Percentiles rank a stretch among this genome's conserved stretches.
Conservation (phyloP, 2,113 vertebrate species). For the Microtus pennsylvanicus region DNA sequence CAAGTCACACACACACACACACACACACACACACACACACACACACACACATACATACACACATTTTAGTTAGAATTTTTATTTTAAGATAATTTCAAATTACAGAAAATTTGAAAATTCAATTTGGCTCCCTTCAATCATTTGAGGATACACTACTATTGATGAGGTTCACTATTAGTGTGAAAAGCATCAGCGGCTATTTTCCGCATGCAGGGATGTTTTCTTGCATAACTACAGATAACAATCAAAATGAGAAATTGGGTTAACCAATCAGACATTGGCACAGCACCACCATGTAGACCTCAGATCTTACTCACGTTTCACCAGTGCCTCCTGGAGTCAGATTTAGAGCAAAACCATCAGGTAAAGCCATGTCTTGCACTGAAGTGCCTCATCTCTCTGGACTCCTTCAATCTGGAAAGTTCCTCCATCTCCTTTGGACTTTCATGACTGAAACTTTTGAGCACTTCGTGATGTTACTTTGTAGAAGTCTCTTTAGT, state of each 20-base stretch:
- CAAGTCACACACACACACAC: not conserved
- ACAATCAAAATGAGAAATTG: not conserved
- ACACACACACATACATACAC: too few relatives aligned
- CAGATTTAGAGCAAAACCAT: not conserved
- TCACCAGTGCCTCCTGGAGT: not conserved
- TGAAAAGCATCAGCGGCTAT: not conserved
- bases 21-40: too few relatives aligned
- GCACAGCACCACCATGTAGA: not conserved
- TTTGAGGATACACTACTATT: not conserved
- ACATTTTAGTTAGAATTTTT: not conserved
- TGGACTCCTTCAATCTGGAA: not conserved
- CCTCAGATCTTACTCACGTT: not conserved
- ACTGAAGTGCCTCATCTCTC: not conserved
- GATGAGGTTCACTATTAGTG: not conserved
- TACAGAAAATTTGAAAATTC: not conserved
- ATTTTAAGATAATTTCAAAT: conserved; percentile 33
- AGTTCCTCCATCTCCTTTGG: not conserved
- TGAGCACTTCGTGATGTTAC: not conserved
- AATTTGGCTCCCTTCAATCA: not conserved
- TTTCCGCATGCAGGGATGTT: not conserved
- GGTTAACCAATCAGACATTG: not conserved
- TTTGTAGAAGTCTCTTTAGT: not conserved
- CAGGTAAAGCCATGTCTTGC: not conserved
- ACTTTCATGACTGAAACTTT: not conserved
- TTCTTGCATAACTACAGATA: not conserved